A percentile compares a stretch with the other conserved stretches of the same genome.
phyloP scores from a whole-genome alignment of 2,797 vertebrate species.

The Ptychobarbus kaznakovi region DNA sequence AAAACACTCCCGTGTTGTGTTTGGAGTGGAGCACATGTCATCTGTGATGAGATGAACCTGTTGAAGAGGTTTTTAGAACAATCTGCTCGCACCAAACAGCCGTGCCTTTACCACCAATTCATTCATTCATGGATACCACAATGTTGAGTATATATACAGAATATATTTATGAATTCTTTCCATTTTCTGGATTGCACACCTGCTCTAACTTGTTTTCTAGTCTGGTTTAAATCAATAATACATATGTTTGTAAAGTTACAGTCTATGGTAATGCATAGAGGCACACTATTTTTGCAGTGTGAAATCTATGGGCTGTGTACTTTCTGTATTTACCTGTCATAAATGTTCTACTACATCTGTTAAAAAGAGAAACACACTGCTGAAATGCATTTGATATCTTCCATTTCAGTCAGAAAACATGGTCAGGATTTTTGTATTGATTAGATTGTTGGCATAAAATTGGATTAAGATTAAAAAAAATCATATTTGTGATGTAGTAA shows the following conservation, averaged over 20 bases:
- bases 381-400: conserved; percentile 62
- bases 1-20: not conserved
- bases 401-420: no score
- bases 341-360: not conserved
- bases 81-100: not conserved
- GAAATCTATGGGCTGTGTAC: not conserved
- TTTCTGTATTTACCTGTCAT: not conserved
- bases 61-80: not conserved
- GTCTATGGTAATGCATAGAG: not conserved
- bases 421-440: no score
- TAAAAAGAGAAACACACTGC: not conserved
- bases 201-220: not conserved
- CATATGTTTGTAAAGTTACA: not conserved
- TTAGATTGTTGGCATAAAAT: no score
- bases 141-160: not conserved
- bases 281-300: not conserved
- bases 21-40: not conserved
- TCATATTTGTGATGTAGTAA: not conserved
- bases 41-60: not conserved
- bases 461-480: not conserved
- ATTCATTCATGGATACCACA: not conserved
- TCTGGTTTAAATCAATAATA: not conserved
- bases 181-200: not conserved
- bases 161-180: no score
- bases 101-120: not conserved